A percentile compares a stretch with the other conserved stretches of the same genome.
phyloP scores from a whole-genome alignment of 2,113 vertebrate species.

The Xyliphius kryptos region DNA sequence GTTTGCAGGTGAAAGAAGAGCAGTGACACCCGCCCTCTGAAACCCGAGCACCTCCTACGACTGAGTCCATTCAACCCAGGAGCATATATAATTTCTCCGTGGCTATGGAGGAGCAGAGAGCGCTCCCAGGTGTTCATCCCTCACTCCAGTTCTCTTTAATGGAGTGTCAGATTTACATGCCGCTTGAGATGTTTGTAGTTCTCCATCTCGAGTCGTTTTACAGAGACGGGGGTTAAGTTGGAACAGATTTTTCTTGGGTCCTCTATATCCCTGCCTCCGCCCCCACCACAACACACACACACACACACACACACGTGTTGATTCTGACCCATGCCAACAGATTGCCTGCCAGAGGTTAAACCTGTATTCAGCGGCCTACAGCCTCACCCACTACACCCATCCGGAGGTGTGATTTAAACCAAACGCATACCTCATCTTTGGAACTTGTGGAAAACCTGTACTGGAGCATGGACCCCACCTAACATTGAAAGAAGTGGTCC shows the following conservation, averaged over 20 bases:
- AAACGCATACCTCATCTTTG: no score
- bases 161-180: constrained; percentile 63
- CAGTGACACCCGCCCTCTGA: background rate
- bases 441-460: no score
- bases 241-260: constrained; percentile 32
- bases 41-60: no score
- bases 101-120: constrained; percentile 59
- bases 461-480: no score
- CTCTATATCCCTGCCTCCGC: no score
- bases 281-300: no score
- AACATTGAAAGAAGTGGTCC: no score
- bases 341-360: constrained; percentile 46
- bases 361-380: constrained; percentile 54
- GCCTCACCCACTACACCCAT: constrained; percentile 54
- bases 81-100: constrained; percentile 35
- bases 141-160: constrained; percentile 66
- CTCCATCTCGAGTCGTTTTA: constrained; percentile 38
- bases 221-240: constrained; percentile 40
- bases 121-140: constrained; percentile 58
- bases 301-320: constrained; percentile 31
- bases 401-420: constrained; percentile 52
- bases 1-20: constrained; percentile 14
- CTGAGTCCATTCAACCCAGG: constrained; percentile 11
- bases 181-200: constrained; percentile 54
- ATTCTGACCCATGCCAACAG: constrained; percentile 52